phyloP scores from a whole-genome alignment of 1,140 invertebrate species.

The Heliconius congener region DNA sequence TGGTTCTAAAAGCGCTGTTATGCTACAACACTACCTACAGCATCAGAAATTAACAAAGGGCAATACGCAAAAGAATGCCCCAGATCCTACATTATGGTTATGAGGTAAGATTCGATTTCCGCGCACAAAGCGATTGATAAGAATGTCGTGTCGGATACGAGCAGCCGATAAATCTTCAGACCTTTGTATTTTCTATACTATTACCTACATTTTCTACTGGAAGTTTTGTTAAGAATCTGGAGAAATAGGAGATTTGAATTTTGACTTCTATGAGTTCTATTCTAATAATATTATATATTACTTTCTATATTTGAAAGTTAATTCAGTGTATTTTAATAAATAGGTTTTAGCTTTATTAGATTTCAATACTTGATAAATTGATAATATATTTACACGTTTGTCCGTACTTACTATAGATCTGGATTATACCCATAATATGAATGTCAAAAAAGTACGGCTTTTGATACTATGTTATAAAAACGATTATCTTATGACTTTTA shows the following conservation, averaged over 20 bases:
- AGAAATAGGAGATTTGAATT: not conserved
- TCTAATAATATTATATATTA: not conserved
- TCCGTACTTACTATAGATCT: too few relatives aligned
- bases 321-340: too few relatives aligned
- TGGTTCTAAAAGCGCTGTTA: not conserved
- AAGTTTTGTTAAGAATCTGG: not conserved
- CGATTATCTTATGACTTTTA: too few relatives aligned
- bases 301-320: too few relatives aligned
- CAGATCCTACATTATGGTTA: not conserved
- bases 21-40: not conserved
- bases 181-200: not conserved
- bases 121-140: not conserved
- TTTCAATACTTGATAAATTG: too few relatives aligned
- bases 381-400: too few relatives aligned
- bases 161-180: not conserved
- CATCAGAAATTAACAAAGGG: not conserved
- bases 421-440: too few relatives aligned
- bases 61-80: not conserved
- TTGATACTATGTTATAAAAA: too few relatives aligned
- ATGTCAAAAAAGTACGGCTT: too few relatives aligned
- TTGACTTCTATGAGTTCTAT: not conserved
- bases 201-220: not conserved
- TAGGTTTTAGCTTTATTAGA: too few relatives aligned
- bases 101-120: slow-evolving; percentile 4
- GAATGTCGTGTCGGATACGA: not conserved